These are phyloP conservation scores for Desmodus rotundus DNA, from an alignment of 2,113 vertebrate genomes.

Conservation along the genomic window DNA sequence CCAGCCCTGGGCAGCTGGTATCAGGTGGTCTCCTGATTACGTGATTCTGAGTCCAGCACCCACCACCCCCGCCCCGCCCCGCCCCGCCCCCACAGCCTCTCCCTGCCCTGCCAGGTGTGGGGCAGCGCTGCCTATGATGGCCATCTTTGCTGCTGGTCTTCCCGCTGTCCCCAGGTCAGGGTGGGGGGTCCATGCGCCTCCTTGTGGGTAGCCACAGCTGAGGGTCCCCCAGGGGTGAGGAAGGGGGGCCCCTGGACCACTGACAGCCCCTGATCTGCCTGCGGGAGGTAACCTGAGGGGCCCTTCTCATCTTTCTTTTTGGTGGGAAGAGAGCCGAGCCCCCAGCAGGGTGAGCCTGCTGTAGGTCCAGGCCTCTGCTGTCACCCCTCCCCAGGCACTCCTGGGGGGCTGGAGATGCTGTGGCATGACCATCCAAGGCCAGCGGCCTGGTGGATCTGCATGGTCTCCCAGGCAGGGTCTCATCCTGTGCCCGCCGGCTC, in stretches of 20 bases:
- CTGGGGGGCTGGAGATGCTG: not conserved
- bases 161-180: not conserved
- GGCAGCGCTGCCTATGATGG: not conserved
- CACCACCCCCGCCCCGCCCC: not conserved
- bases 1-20: not conserved
- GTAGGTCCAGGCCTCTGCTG: accelerated
- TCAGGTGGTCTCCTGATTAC: not conserved
- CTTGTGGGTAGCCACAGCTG: not conserved
- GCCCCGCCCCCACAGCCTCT: not conserved
- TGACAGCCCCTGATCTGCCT: no score
- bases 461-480: not conserved
- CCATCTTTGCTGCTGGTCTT: not conserved
- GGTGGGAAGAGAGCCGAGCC: not conserved
- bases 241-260: no score
- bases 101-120: accelerated
- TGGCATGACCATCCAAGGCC: accelerated
- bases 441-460: not conserved
- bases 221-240: not conserved
- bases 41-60: not conserved
- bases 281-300: accelerated
- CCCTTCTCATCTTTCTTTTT: not conserved
- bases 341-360: not conserved
- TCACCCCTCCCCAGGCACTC: not conserved
- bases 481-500: not conserved
- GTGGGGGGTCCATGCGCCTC: not conserved